Base-by-base conservation (phyloP, 1,140 invertebrate genomes). In the Heliconius hermathena region DNA sequence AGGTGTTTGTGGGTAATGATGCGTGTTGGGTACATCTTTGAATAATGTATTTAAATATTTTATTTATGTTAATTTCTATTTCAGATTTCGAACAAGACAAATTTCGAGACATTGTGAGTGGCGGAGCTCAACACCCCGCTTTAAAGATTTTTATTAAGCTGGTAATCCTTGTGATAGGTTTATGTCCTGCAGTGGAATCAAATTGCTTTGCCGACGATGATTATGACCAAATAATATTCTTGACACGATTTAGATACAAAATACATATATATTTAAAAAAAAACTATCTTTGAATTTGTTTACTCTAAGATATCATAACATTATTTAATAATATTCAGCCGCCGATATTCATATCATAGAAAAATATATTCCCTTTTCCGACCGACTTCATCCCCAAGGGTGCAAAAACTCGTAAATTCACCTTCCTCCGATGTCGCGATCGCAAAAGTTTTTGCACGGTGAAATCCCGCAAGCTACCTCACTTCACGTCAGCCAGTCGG, bases 321-420 rank as follows among this genome's bases (percentile, higher is more conserved):
- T 13, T 26, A 66, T 26, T 66, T 66, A 66, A 66, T 66, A 66
- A 66, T 66, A 66, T 11, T 16, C 26, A 13, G 26, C 22, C 26
- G 60, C 22, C 4, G 26, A 66, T 29, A 26, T 66, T 66, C 60
- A 26, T 66, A 66, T n/a, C 20, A 57, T 22, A 57, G n/a, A n/a
- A 57, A 22, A 57, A 66, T 66, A 66, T 66, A 66, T 66, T n/a
- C 60, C 54, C 54, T 11, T n/a, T 66, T 66, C 60, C 60, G 29
- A 66, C 60, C 60, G 26, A 66, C 3, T 79, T 85, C 84, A 84
- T 86, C 85, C 77, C 74, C 71, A 75, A 81, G 82, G 79, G 73
- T 77, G 80, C 79, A 73, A 73, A 71, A 81, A 83, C 84, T 83
- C 83, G 81, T 84, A 88, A 89, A 88, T 87, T 83, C 70, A 77